Evolutionary conservation across 1,140 invertebrate species (phyloP), one percentile per base, ranked within the genome.

Genomic region (Mycetomoellerius zeteki): DNA sequence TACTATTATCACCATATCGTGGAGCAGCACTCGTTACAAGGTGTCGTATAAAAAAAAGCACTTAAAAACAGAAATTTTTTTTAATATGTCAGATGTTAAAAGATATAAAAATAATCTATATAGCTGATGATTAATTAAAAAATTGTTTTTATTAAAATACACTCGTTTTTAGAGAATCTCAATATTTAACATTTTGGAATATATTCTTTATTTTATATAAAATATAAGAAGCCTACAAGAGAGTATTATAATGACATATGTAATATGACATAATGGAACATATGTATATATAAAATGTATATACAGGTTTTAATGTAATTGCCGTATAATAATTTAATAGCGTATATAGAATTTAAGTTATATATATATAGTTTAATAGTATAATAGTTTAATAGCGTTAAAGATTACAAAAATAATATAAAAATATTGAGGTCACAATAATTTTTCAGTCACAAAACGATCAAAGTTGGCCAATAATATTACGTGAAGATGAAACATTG

Each of bases 211-310:
- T 72, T 52, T 54, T 33, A 37, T 3, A 54, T 14, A 21, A 75
- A 56, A 56, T 54, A 56, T 30, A 7, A 47, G 7, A 56, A 5
- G 12, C 33, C 19, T 33, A 50, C 12, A 8, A 43, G 7, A 43
- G 4, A 71, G 27, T 71, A 71, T 71, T 24, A 73, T 73, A 43
- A 52, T 30, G 14, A 16, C 16, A 52, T 19, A 52, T 72, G 52
- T 72, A 72, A 52, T 27, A 19, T 30, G 6, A 71, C 14, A 27
- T 52, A 0, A 47, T 65, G 19, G 19, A 67, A 67, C 3, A 7
- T 64, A 56, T 33, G 33, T 33, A 56, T 33, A 64, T 19, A 3
- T 62, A 33, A 67, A 16, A 58, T 2, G 10, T 62, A 37, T 37
- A 37, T 67, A 37, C 5, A 21, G 2, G 37, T 43, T 43, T 43